Percentiles rank a stretch among this genome's conserved stretches.
phyloP scores from a whole-genome alignment of 1,140 invertebrate genomes.

The Daktulosphaira vitifoliae region DNA sequence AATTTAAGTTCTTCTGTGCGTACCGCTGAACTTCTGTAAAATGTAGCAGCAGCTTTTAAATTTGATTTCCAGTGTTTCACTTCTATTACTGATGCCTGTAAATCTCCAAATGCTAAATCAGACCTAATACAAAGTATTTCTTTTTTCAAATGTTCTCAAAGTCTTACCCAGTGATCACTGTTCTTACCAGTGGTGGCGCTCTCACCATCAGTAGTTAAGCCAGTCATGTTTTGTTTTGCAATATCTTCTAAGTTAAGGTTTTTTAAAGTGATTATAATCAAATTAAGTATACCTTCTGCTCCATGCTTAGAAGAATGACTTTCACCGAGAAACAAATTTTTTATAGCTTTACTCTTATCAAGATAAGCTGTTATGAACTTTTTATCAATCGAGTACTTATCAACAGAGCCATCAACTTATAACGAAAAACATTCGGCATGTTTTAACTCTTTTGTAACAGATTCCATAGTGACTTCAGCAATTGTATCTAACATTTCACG shows the following conservation, averaged over 20 bases:
- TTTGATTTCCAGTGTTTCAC: constrained; percentile 21
- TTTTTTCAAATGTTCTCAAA: constrained; percentile 12
- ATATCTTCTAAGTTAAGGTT: background rate
- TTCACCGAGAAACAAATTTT: constrained; percentile 8
- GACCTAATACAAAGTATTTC: constrained; percentile 28
- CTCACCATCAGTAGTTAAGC: constrained; percentile 20
- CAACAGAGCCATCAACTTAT: no score
- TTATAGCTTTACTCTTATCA: constrained; percentile 2
- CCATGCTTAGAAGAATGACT: background rate
- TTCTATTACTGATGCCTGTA: constrained; percentile 2
- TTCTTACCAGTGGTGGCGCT: constrained; percentile 20
- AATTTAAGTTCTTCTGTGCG: background rate
- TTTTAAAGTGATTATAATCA: background rate
- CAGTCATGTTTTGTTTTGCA: constrained; percentile 6
- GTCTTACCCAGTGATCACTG: background rate
- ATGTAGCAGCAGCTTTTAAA: constrained; percentile 17
- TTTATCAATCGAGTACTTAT: constrained; percentile 22
- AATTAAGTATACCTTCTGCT: constrained; percentile 10
- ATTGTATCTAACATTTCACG: background rate
- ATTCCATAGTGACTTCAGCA: constrained; percentile 10
- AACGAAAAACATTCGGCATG: constrained; percentile 23
- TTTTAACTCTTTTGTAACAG: background rate
- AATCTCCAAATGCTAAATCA: background rate
- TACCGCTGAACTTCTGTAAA: constrained; percentile 21
- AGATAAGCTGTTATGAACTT: constrained; percentile 13